phyloP scores from a whole-genome alignment of 1,140 invertebrate genomes.

The Whitmania pigra region DNA sequence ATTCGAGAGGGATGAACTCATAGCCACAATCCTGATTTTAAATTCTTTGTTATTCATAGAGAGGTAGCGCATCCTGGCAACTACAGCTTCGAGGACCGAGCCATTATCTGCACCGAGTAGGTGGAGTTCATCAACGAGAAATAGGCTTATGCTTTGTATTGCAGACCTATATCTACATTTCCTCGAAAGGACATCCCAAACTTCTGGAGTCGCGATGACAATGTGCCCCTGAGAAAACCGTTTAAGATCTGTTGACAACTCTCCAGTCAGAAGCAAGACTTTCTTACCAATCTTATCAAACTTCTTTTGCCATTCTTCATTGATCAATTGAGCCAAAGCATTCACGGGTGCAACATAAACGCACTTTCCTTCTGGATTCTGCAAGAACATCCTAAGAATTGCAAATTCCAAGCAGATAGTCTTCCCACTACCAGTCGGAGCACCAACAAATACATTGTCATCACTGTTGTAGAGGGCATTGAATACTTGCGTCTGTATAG shows the following conservation, averaged over 20 bases:
- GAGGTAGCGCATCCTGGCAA: constrained; percentile 92
- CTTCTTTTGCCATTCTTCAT: constrained; percentile 76
- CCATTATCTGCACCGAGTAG: constrained; percentile 49
- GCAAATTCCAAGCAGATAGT: constrained; percentile 94
- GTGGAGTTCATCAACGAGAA: constrained; percentile 94
- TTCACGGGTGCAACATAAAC: constrained; percentile 90
- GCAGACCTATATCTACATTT: constrained; percentile 98
- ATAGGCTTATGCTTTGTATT: constrained; percentile 89
- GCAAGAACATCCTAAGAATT: constrained; percentile 69
- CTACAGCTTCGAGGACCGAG: constrained; percentile 90
- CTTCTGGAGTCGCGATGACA: constrained; percentile 89
- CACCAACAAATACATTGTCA: constrained; percentile 95
- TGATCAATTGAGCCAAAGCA: constrained; percentile 75
- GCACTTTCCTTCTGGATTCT: constrained; percentile 49
- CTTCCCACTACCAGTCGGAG: constrained; percentile 92
- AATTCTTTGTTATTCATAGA: constrained; percentile 86
- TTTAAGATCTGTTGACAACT: constrained; percentile 93
- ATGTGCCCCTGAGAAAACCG: constrained; percentile 73
- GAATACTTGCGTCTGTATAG: constrained; percentile 98
- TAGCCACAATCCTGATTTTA: constrained; percentile 89
- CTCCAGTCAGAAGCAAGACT: constrained; percentile 83
- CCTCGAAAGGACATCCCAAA: constrained; percentile 94
- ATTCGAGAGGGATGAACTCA: constrained; percentile 85
- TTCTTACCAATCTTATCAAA: constrained; percentile 72
- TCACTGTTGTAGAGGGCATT: constrained; percentile 96